phyloP scores from a whole-genome alignment of 2,888 invertebrate species.

The Cheilosia urbana region DNA sequence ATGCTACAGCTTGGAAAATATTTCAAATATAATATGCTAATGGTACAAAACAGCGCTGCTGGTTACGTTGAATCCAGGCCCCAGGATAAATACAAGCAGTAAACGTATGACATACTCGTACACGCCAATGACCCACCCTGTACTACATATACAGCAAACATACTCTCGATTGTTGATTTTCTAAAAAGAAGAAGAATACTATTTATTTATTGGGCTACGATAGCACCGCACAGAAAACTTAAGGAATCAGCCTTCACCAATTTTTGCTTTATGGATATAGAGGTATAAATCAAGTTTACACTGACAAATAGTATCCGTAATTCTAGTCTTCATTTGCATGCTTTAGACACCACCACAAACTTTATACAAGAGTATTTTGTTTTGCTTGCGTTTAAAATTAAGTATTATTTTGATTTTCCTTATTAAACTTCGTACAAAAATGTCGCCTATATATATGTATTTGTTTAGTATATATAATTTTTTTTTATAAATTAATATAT shows the following conservation, averaged over 20 bases:
- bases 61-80: too few relatives aligned
- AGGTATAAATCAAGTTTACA: conserved; percentile 62
- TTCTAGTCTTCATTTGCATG: conserved; percentile 63
- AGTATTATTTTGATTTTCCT: conserved; percentile 70
- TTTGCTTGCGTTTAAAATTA: conserved; percentile 52
- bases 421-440: conserved; percentile 75
- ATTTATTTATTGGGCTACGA: background rate
- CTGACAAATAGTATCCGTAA: conserved; percentile 51
- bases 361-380: conserved; percentile 61
- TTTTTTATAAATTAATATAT: conserved; percentile 58
- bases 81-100: too few relatives aligned
- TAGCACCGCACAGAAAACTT: conserved; percentile 3
- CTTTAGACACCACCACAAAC: conserved; percentile 69
- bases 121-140: too few relatives aligned
- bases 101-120: too few relatives aligned
- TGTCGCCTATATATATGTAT: conserved; percentile 73
- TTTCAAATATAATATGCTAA: too few relatives aligned
- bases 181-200: background rate
- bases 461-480: conserved; percentile 65
- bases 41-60: too few relatives aligned
- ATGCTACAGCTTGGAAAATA: too few relatives aligned
- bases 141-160: too few relatives aligned
- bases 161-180: too few relatives aligned
- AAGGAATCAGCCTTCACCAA: conserved; percentile 35
- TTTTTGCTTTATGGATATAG: conserved; percentile 48